Evolutionary conservation across 1,140 invertebrate species (phyloP).

Genomic region (Drosophila oshimai): DNA sequence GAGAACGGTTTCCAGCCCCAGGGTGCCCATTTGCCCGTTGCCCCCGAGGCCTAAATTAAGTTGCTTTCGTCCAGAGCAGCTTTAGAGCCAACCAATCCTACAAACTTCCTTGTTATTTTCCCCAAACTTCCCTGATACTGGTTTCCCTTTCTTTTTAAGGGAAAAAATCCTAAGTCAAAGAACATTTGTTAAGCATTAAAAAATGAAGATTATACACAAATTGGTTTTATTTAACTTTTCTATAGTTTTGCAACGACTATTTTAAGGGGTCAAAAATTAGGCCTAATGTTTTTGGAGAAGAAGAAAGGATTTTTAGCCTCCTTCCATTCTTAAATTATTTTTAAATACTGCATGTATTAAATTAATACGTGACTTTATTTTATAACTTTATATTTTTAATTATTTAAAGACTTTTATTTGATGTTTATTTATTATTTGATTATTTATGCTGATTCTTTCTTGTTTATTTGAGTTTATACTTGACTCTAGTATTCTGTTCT

Average conservation of each 20-base stretch:
- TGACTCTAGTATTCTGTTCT: no score
- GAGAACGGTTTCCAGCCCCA: conserved; percentile 89
- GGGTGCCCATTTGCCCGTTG: conserved; percentile 86
- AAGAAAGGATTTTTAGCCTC: no score
- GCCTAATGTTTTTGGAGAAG: no score
- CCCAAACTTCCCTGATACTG: not conserved
- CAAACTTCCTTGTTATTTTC: conserved; percentile 19
- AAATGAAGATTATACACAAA: conserved; percentile 8
- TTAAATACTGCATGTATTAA: no score
- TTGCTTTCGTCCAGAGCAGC: conserved; percentile 1
- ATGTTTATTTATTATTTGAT: no score
- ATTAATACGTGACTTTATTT: no score
- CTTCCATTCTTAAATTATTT: no score
- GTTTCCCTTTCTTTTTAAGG: not conserved
- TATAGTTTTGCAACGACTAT: no score
- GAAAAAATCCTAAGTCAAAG: conserved; percentile 16
- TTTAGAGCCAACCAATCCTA: not conserved
- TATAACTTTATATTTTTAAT: no score
- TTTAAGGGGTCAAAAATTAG: not conserved
- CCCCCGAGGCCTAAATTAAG: conserved; percentile 30
- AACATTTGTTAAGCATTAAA: conserved; percentile 36
- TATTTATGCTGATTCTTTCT: no score
- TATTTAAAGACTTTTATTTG: no score
- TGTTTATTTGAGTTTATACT: no score
- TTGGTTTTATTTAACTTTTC: not conserved